These are phyloP conservation scores for Clinocottus analis DNA, from an alignment of 2,113 vertebrate genomes.

Conservation along the genomic window DNA sequence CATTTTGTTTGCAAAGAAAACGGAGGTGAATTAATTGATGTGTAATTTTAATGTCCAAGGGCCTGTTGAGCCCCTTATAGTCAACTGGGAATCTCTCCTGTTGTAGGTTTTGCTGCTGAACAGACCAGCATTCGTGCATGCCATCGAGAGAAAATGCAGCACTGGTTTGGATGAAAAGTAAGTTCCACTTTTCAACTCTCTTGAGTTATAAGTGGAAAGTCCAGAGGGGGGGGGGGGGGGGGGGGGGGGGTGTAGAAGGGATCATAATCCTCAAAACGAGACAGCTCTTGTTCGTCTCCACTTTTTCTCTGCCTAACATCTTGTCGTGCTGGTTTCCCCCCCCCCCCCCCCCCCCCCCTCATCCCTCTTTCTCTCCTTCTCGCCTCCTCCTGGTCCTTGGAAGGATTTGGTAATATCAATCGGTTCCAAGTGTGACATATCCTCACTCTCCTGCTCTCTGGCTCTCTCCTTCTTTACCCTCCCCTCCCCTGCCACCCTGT, in stretches of 20 bases:
- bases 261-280: constrained; percentile 35
- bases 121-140: constrained; percentile 49
- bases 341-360: constrained; percentile 23
- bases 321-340: constrained; percentile 39
- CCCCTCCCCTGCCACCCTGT: constrained; percentile 48
- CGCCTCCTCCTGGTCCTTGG: constrained; percentile 59
- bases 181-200: constrained; percentile 40
- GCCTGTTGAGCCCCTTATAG: constrained; percentile 52
- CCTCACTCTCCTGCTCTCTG: constrained; percentile 25
- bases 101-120: constrained; percentile 32
- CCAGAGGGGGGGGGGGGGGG: constrained; percentile 35
- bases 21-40: constrained; percentile 70
- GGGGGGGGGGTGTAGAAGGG: constrained; percentile 14
- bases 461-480: constrained; percentile 26
- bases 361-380: constrained; percentile 36
- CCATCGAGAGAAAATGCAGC: constrained; percentile 21
- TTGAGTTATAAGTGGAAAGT: constrained; percentile 59
- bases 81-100: constrained; percentile 44
- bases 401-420: constrained; percentile 77
- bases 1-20: constrained; percentile 73
- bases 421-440: constrained; percentile 81
- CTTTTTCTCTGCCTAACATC: constrained; percentile 49
- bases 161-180: constrained; percentile 27
- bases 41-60: constrained; percentile 61
- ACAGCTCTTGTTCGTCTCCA: constrained; percentile 40